phyloP scores from a whole-genome alignment of 2,888 invertebrate species.

The Eupithecia exiguata region DNA sequence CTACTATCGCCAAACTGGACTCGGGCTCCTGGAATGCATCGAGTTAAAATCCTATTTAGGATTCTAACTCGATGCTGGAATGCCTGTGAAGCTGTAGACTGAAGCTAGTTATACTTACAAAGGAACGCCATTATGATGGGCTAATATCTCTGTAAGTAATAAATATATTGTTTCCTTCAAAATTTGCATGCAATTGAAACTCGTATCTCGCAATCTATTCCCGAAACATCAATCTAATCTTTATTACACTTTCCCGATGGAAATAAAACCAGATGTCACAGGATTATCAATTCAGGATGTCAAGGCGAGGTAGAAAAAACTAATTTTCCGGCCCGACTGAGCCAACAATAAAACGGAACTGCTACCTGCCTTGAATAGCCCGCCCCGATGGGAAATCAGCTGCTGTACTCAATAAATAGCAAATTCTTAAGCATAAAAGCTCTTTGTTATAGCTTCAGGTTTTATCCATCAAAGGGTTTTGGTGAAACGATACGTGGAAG shows the following conservation, averaged over 20 bases:
- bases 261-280: slow-evolving; percentile 2
- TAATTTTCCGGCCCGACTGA: slow-evolving; percentile 43
- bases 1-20: no score
- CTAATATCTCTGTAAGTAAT: neutral
- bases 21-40: no score
- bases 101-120: neutral
- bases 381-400: slow-evolving; percentile 52
- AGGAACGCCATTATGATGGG: neutral
- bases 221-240: neutral
- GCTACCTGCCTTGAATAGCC: slow-evolving; percentile 40
- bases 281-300: slow-evolving; percentile 13
- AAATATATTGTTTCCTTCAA: neutral
- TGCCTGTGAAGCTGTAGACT: neutral
- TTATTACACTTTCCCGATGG: neutral
- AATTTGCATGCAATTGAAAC: neutral
- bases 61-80: neutral
- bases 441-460: slow-evolving; percentile 25
- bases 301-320: slow-evolving; percentile 35
- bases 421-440: slow-evolving; percentile 41
- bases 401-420: slow-evolving; percentile 50
- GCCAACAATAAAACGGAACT: slow-evolving; percentile 45
- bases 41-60: no score
- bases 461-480: slow-evolving; percentile 31
- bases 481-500: slow-evolving; percentile 6
- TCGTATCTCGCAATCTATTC: neutral